These are phyloP conservation scores for Leucoma salicis DNA, from an alignment of 2,888 invertebrate genomes.

Conservation along the genomic window DNA sequence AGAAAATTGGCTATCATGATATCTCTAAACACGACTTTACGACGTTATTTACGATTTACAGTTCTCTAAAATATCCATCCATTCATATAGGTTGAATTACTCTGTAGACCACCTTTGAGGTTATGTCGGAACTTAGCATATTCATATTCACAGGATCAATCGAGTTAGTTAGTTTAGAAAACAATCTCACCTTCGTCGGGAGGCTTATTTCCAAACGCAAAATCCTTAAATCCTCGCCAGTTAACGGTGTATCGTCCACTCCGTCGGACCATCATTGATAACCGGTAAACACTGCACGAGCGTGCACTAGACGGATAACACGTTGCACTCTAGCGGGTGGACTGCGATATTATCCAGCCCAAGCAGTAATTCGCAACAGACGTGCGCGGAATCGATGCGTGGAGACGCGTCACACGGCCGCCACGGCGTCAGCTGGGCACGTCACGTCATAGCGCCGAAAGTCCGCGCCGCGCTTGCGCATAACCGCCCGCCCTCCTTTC, in stretches of 20 bases:
- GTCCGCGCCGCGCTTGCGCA: constrained; percentile 67
- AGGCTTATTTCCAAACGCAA: constrained; percentile 70
- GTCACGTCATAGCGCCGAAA: constrained; percentile 65
- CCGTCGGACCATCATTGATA: constrained; percentile 75
- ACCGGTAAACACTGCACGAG: constrained; percentile 31
- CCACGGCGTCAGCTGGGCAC: constrained; percentile 69
- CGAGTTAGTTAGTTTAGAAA: constrained; percentile 18
- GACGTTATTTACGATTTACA: constrained; percentile 10
- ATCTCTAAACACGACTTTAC: constrained; percentile 10
- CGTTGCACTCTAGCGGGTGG: constrained; percentile 42
- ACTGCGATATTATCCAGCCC: constrained; percentile 43
- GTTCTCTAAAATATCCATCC: constrained; percentile 8
- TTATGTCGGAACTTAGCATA: constrained; percentile 40
- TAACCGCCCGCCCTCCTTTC: constrained; percentile 45
- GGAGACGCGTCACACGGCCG: constrained; percentile 59
- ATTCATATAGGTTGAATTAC: constrained; percentile 6
- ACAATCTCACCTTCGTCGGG: constrained; percentile 71
- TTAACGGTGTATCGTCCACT: constrained; percentile 79
- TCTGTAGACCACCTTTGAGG: constrained; percentile 40
- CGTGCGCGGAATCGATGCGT: constrained; percentile 59
- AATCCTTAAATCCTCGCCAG: constrained; percentile 77
- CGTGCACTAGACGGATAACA: constrained; percentile 33
- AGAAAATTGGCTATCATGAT: constrained; percentile 12
- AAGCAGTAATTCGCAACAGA: constrained; percentile 45
- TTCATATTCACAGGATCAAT: constrained; percentile 25